phyloP scores from a whole-genome alignment of 2,797 vertebrate genomes.

The Cygnus olor region DNA sequence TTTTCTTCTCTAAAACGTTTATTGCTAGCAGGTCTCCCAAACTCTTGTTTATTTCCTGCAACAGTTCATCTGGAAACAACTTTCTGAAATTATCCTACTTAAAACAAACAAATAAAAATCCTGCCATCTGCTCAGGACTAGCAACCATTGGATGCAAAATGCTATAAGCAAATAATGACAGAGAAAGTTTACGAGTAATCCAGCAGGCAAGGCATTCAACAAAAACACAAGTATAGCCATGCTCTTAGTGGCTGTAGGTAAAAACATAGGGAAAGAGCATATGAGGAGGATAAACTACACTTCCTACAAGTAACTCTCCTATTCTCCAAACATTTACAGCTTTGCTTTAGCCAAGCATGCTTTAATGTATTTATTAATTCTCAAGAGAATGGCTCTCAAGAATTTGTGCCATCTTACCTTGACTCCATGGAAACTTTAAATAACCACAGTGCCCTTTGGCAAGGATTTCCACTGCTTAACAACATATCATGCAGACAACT shows the following conservation, averaged over 20 bases:
- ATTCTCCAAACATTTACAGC: not conserved
- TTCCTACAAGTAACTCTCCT: not conserved
- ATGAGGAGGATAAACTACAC: not conserved
- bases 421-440: not conserved
- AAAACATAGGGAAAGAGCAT: accelerated
- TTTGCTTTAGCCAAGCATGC: not conserved
- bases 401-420: not conserved
- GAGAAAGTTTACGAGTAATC: not conserved
- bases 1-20: not conserved
- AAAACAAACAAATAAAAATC: not conserved
- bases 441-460: not conserved
- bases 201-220: not conserved
- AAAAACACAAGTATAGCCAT: not conserved
- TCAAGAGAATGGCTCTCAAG: not conserved
- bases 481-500: not conserved
- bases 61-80: not conserved
- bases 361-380: not conserved
- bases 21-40: not conserved
- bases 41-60: not conserved
- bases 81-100: conserved; percentile 7
- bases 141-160: not conserved
- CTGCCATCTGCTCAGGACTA: not conserved
- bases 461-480: not conserved
- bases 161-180: not conserved
- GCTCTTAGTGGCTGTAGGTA: not conserved